phyloP scores from a whole-genome alignment of 2,888 invertebrate species.

The Emmelina monodactyla region DNA sequence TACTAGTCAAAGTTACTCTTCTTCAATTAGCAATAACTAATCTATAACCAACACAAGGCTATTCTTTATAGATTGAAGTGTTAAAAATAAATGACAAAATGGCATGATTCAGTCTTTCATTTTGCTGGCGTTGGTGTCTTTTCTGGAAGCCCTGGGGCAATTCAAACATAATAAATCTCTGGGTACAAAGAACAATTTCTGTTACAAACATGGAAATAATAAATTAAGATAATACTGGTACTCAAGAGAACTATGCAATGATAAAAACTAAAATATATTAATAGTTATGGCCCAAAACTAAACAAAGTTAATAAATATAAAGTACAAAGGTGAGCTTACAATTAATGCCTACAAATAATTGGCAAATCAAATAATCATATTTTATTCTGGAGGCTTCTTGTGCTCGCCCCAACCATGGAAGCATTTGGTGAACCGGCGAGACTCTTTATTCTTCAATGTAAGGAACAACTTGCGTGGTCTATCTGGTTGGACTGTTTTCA shows the following conservation, averaged over 20 bases:
- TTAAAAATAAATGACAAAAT: constrained; percentile 46
- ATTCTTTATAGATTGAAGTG: too few species aligned
- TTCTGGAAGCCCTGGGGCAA: constrained; percentile 24
- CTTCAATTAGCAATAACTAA: constrained; percentile 18
- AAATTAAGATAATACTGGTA: too few species aligned
- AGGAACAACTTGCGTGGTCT: constrained; percentile 89
- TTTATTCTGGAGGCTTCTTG: constrained; percentile 80
- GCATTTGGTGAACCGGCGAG: constrained; percentile 93
- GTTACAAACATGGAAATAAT: too few species aligned
- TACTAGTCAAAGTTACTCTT: constrained; percentile 48
- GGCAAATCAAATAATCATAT: not conserved
- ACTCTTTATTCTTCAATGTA: constrained; percentile 96
- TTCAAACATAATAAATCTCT: constrained; percentile 1
- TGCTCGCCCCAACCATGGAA: constrained; percentile 98
- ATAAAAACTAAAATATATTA: too few species aligned
- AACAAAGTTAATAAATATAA: too few species aligned
- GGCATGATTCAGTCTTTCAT: constrained; percentile 59
- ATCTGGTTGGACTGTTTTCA: constrained; percentile 94
- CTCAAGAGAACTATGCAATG: too few species aligned
- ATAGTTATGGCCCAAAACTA: too few species aligned
- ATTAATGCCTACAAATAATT: too few species aligned
- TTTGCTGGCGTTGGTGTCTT: constrained; percentile 17
- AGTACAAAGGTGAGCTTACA: too few species aligned
- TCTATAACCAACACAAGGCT: too few species aligned
- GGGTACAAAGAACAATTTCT: too few species aligned